These are phyloP conservation scores for Cataglyphis rosenhaueri DNA, from an alignment of 2,888 invertebrate species.

Conservation along the genomic window DNA sequence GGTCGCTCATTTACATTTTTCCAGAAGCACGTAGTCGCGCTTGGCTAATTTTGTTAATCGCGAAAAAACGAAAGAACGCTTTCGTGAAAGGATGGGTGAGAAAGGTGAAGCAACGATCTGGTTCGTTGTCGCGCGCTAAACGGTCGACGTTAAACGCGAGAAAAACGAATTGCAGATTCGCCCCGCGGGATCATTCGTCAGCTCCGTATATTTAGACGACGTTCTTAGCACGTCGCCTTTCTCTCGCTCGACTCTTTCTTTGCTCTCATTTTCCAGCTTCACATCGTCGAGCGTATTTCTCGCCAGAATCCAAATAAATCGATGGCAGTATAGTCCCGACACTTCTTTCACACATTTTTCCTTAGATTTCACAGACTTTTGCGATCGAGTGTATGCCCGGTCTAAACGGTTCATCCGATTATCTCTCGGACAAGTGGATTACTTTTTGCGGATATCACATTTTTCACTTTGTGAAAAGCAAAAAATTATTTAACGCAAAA, in stretches of 20 bases:
- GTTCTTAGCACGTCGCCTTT: slow-evolving; percentile 21
- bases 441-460: slow-evolving; percentile 48
- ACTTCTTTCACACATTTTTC: not conserved
- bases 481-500: slow-evolving; percentile 54
- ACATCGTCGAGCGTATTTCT: slow-evolving; percentile 14
- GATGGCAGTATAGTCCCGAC: not conserved
- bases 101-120: slow-evolving; percentile 69
- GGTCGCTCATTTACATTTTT: slow-evolving; percentile 3
- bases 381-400: slow-evolving; percentile 19
- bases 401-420: slow-evolving; percentile 51
- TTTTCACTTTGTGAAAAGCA: slow-evolving; percentile 51
- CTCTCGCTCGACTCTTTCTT: not conserved
- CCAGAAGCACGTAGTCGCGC: slow-evolving; percentile 24
- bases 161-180: slow-evolving; percentile 67
- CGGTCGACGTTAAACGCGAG: slow-evolving; percentile 57
- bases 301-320: not conserved
- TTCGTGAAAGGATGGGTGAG: slow-evolving; percentile 58
- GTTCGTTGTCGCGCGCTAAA: slow-evolving; percentile 58
- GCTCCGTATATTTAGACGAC: slow-evolving; percentile 69
- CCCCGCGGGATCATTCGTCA: slow-evolving; percentile 70
- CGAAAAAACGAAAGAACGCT: slow-evolving; percentile 24
- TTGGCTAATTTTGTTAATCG: slow-evolving; percentile 54
- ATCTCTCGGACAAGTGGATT: slow-evolving; percentile 43
- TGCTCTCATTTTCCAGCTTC: not conserved
- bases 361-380: slow-evolving; percentile 18